Percentiles rank a stretch among this genome's conserved stretches.
Evolutionary conservation across 1,140 invertebrate species (phyloP).

Genomic region (Penaeus chinensis): DNA sequence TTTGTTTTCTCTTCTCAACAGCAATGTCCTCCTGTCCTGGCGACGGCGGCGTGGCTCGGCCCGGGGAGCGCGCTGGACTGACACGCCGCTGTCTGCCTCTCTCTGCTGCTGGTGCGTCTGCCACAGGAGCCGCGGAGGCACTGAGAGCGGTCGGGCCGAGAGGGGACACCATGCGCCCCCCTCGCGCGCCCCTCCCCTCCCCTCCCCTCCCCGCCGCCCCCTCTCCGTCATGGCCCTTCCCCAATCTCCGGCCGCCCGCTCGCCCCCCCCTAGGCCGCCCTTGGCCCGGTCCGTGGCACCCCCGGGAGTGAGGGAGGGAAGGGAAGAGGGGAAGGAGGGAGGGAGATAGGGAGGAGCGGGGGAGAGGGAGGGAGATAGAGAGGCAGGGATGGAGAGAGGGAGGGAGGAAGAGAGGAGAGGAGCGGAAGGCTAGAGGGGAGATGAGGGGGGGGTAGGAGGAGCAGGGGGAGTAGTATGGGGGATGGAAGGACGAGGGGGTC

Average conservation of each 20-base stretch:
- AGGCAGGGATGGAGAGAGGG: not conserved
- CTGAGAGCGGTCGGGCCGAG: slow-evolving; percentile 38
- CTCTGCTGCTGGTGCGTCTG: slow-evolving; percentile 43
- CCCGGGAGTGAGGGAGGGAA: not conserved
- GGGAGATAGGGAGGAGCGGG: too few relatives aligned
- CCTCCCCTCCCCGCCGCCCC: slow-evolving; percentile 6
- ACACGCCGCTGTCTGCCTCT: too few relatives aligned
- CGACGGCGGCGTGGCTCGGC: slow-evolving; percentile 2
- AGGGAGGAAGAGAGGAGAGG: not conserved
- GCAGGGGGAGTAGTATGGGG: not conserved
- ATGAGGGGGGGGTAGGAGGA: not conserved
- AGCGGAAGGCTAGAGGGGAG: not conserved
- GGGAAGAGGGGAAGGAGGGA: not conserved
- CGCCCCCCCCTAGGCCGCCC: not conserved
- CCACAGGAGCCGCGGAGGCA: slow-evolving; percentile 56
- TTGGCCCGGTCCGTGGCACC: not conserved
- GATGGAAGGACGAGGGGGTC: slow-evolving; percentile 20
- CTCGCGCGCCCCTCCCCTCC: not conserved
- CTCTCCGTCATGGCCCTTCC: not conserved
- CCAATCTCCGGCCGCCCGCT: not conserved
- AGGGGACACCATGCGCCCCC: not conserved
- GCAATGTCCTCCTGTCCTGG: slow-evolving; percentile 12
- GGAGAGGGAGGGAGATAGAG: not conserved
- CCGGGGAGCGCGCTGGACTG: slow-evolving; percentile 6
- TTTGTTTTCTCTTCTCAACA: not conserved